Base-by-base conservation (phyloP, 2,113 vertebrate species). In the Hippocampus guttulatus region DNA sequence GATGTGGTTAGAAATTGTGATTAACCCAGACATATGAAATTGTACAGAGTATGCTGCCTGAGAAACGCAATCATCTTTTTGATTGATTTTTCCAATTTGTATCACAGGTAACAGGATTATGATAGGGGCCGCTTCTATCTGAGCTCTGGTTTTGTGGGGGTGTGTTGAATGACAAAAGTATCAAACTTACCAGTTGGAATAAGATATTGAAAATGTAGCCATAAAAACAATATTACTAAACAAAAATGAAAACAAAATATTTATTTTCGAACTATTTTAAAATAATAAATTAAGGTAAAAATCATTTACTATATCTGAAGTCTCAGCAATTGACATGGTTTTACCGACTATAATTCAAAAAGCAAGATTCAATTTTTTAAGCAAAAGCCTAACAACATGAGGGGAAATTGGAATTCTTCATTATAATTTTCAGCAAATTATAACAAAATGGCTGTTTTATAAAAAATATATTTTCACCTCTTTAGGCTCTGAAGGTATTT, bases 11-110 rank as follows among this genome's bases (percentile, higher is more conserved):
- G 51, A 81, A 68, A 74, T 64, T 77, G 71, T 64, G 64, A 80
- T 74, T 63, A 78, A 82, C 84, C 80, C 54, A 73, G 74, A 79
- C 73, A 78, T 10, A 73, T 80, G 69, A 79, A 83, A 80, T 75
- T 69, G 52, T 60, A 51, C 5, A 49, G 1, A 6, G 67, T 33
- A 67, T 67, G 65, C 63, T n/a, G 49, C 2, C 73, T 78, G 70
- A 80, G 61, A 18, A 8, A 41, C 30, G 25, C 55, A 67, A 38
- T 55, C 45, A 76, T 16, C 76, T 77, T 23, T 67, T 63, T 75
- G 51, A 75, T 43, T 67, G 6, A 67, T 12, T 0, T 57, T 25
- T 12, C 1, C 12, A 12, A 38, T 73, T 70, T 58, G 62, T 67
- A 43, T 61, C 60, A 15, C 8, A 45, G 15, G 23, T 68, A 55